Base-by-base conservation (phyloP, 2,113 vertebrate genomes). In the Acinonyx jubatus region DNA sequence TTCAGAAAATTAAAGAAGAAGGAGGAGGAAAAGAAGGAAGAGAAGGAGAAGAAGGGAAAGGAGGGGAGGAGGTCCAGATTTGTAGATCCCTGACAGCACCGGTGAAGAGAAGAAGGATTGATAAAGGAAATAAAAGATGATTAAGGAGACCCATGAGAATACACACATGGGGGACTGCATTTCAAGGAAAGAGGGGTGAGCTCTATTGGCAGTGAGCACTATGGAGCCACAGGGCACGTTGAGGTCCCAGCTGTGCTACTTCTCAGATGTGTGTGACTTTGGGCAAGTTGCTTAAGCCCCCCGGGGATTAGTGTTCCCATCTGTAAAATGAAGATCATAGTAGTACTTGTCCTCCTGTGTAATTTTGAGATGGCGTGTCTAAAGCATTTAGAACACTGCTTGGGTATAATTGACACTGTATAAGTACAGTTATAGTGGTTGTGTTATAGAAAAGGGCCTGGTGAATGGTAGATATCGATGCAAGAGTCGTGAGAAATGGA, bases 351-450 rank as follows among this genome's bases (percentile, higher is more conserved):
- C 45, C 7, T 80, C 11, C 16, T 8, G 0, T 71, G 57, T 52
- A 8, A 84, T 82, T 41, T 33, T 31, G 81, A 25, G 23, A 65
- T 6, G 55, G 3, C 23, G 0, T 29, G 16, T 48, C 21, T 15
- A 8, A 83, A 48, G 31, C 25, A 31, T 10, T 15, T 6, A 23
- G 25, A 8, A 5, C 27, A 55, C 0, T 38, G 4, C 41, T 50
- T 19, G 57, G 50, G 38, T 7, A 9, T 71, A 63, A 33, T 2
- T 19, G 31, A 48, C 41, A 1, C 18, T 1, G 0, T 0, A 0
- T 10, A 23, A 73, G 27, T 57, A 10, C 16, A 0, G 1, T 5
- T 15, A 8, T 19, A 15, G 33, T 15, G 13, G 1, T 9, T 5
- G 3, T 41, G 4, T 11, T 86, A 36, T 14, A n/a, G 41, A 6